A percentile compares a stretch with the other conserved stretches of the same genome.
Evolutionary conservation across 37 sponge, comb jelly and placozoan species (phyloP).

Genomic region (Mnemiopsis leidyi): DNA sequence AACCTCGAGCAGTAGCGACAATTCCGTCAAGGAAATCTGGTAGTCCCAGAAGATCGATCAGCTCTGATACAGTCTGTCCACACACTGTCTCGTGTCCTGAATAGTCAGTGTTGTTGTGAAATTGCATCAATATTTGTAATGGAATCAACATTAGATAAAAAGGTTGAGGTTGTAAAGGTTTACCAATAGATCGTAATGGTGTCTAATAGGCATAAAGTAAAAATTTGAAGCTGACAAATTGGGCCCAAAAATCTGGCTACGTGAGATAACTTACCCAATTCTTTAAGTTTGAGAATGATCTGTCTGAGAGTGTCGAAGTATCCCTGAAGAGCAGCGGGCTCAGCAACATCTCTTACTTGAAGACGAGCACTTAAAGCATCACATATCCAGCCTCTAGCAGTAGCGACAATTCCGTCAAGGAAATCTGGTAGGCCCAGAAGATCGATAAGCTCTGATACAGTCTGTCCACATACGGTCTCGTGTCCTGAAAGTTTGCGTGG

Average conservation of each 20-base stretch:
- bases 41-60: conserved; percentile 19
- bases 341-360: background rate
- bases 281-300: background rate
- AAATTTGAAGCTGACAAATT: no score
- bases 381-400: background rate
- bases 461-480: background rate
- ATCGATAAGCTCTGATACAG: background rate
- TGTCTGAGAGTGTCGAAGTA: conserved; percentile 26
- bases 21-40: background rate
- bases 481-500: background rate
- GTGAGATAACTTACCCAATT: no score
- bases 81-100: conserved; percentile 9
- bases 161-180: no score
- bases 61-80: conserved; percentile 50
- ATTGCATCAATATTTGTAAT: no score
- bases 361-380: background rate
- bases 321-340: background rate
- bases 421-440: background rate
- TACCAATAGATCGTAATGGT: no score
- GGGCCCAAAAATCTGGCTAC: no score
- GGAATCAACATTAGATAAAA: no score
- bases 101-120: no score
- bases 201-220: no score
- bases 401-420: background rate
- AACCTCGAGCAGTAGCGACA: conserved; percentile 22